Evolutionary conservation across 2,113 vertebrate genomes (phyloP).

Genomic region (Pimephales promelas): DNA sequence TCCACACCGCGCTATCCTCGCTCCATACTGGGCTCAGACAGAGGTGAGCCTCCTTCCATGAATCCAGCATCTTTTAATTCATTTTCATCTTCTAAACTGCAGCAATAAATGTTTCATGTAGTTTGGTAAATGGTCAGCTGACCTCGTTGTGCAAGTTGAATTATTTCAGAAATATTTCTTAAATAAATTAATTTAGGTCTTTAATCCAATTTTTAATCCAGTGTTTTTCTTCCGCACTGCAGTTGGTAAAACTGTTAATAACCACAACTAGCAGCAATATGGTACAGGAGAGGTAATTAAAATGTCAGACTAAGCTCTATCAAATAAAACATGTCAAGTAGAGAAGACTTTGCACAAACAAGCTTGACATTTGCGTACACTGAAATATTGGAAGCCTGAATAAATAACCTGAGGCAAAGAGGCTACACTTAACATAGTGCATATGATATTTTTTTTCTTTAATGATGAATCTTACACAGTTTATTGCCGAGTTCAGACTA

Average conservation of each 20-base stretch:
- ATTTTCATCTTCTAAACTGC: no score
- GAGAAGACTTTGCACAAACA: conserved; percentile 24
- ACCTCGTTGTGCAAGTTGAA: neutral
- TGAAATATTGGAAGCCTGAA: conserved; percentile 1
- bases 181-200: neutral
- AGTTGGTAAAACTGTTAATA: neutral
- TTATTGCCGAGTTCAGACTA: no score
- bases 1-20: conserved; percentile 92
- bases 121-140: neutral
- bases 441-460: neutral
- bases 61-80: neutral
- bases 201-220: neutral
- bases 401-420: conserved; percentile 8
- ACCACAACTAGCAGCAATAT: neutral
- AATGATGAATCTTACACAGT: neutral
- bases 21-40: conserved; percentile 90
- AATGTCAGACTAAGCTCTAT: conserved; percentile 7
- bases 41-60: conserved; percentile 77
- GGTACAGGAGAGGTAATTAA: conserved; percentile 2
- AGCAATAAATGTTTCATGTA: neutral
- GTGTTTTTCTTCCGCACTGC: neutral
- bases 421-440: neutral
- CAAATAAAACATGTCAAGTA: conserved; percentile 3
- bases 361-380: conserved; percentile 7
- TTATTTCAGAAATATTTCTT: neutral